A percentile compares a stretch with the other conserved stretches of the same genome.
phyloP scores from a whole-genome alignment of 2,113 vertebrate genomes.

The Mobula hypostoma region DNA sequence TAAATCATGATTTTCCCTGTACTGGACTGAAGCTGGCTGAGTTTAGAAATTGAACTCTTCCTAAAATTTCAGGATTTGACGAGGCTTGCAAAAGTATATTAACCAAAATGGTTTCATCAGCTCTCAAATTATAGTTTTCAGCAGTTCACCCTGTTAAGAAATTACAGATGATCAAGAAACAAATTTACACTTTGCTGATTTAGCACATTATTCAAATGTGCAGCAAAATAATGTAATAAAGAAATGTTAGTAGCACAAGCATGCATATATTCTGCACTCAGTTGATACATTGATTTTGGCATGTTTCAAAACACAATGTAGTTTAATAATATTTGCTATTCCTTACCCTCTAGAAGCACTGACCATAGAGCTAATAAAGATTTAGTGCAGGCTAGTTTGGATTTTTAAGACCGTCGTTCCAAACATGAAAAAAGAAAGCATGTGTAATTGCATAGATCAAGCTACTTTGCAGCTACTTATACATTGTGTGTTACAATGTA shows the following conservation, averaged over 20 bases:
- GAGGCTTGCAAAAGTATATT: neutral
- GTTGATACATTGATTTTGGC: neutral
- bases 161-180: neutral
- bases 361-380: neutral
- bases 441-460: neutral
- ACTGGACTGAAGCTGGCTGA: neutral
- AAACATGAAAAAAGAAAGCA: neutral
- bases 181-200: neutral
- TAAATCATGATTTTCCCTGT: slow-evolving; percentile 13
- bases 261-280: slow-evolving; percentile 17
- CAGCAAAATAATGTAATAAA: neutral
- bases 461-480: neutral
- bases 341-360: neutral
- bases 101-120: slow-evolving; percentile 14
- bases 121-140: slow-evolving; percentile 11
- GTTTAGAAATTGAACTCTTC: neutral
- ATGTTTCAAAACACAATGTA: neutral
- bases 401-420: neutral
- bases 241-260: neutral
- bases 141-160: slow-evolving; percentile 20
- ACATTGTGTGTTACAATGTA: no score
- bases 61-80: neutral
- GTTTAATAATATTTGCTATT: neutral
- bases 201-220: neutral
- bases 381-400: neutral